phyloP scores from a whole-genome alignment of 2,113 vertebrate genomes.

The Pseudopodoces humilis region DNA sequence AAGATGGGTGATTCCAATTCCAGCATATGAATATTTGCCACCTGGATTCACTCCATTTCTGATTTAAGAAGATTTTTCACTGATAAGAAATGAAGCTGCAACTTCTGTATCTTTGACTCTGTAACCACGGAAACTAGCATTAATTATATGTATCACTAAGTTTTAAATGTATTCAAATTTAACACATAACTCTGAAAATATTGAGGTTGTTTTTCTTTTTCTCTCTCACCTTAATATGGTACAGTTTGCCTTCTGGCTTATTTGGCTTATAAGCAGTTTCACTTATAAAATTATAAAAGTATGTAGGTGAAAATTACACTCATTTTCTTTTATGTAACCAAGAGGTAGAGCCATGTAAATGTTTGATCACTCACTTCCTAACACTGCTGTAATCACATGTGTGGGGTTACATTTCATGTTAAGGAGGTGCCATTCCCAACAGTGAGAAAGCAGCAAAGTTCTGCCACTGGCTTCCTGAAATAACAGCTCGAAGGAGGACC shows the following conservation, averaged over 20 bases:
- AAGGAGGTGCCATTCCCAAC: not conserved
- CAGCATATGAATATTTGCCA: constrained; percentile 29
- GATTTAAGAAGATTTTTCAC: constrained; percentile 34
- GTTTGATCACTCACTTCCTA: constrained; percentile 35
- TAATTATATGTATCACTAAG: constrained; percentile 58
- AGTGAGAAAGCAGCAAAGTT: not conserved
- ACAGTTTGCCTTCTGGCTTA: constrained; percentile 48
- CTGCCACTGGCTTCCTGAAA: not conserved
- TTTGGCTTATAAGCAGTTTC: constrained; percentile 22
- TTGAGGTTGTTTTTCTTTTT: constrained; percentile 36
- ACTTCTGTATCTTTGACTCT: constrained; percentile 32
- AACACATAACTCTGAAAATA: constrained; percentile 46
- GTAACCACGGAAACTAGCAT: constrained; percentile 47
- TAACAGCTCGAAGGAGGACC: not conserved
- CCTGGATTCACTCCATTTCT: constrained; percentile 50
- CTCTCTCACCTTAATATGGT: constrained; percentile 46
- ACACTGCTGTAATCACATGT: not conserved
- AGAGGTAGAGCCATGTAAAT: constrained; percentile 37
- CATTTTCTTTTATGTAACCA: constrained; percentile 45
- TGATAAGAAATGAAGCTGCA: constrained; percentile 9
- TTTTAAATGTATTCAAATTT: constrained; percentile 63
- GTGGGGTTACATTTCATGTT: not conserved
- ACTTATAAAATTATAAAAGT: constrained; percentile 27
- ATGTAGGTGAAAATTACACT: constrained; percentile 45
- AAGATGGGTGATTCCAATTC: not conserved